These are phyloP conservation scores for Cephus pygmeus DNA, from an alignment of 2,888 invertebrate genomes.

Conservation along the genomic window DNA sequence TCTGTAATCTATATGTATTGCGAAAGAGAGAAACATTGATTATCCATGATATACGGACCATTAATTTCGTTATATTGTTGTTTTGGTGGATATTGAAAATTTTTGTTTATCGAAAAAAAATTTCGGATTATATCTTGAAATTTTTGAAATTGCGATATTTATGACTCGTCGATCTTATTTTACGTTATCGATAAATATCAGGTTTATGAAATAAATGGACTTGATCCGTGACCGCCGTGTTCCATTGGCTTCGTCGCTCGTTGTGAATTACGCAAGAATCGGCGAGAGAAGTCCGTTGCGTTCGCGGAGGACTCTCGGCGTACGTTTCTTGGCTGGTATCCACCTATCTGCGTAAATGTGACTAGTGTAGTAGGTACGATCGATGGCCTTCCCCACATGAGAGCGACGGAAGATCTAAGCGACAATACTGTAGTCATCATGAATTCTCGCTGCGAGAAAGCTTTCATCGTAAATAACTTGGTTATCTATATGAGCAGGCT, in stretches of 20 bases:
- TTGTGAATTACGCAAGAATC: conserved; percentile 57
- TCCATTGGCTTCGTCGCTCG: conserved; percentile 60
- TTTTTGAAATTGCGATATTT: not conserved
- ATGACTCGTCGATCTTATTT: not conserved
- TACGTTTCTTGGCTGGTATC: not conserved
- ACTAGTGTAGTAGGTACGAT: not conserved
- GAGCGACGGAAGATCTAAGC: conserved; percentile 3
- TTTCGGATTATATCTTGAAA: not conserved
- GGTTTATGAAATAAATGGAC: conserved; percentile 48
- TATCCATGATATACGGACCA: not conserved
- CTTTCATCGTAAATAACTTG: conserved; percentile 9
- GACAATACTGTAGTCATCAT: conserved; percentile 4
- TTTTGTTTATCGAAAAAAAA: not conserved
- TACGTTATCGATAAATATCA: not conserved
- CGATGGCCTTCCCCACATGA: not conserved
- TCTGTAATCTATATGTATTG: not conserved
- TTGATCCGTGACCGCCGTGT: conserved; percentile 50
- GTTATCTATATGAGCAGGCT: conserved; percentile 8
- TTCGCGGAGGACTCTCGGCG: not conserved
- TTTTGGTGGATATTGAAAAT: not conserved
- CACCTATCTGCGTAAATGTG: not conserved
- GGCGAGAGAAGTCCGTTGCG: not conserved
- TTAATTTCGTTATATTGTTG: not conserved
- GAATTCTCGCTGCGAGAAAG: conserved; percentile 5
- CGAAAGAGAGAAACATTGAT: not conserved